Base-by-base conservation (phyloP, 2,888 invertebrate species). In the Drosophila siamana region DNA sequence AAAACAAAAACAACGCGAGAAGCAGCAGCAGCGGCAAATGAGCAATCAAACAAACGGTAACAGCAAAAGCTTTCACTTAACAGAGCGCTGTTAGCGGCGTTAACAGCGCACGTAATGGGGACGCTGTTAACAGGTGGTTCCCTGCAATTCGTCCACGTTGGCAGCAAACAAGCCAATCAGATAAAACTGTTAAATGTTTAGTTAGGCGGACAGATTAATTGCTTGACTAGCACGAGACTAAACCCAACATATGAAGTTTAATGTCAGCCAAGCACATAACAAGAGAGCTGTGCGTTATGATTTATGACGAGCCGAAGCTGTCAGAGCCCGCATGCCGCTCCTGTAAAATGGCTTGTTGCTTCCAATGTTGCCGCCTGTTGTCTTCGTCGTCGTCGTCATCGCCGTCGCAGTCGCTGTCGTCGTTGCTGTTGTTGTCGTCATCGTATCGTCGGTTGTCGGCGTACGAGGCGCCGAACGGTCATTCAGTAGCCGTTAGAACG, bases 401-500 rank as follows among this genome's bases (percentile, higher is more conserved):
- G 43, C 1, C 30, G 46, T 30, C 38, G 41, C 19, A 7, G 15
- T 47, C 55, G 65, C 59, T 56, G 69, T 67, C 67, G 67, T 55
- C 48, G 41, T 50, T 26, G 47, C 51, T 38, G 55, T 61, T 50
- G 63, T 64, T 11, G 47, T 48, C 11, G 44, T 50, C 47, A 30
- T 15, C n/a, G 41, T 24, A 6, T 24, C 7, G 65, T 43, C 55
- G 74, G 71, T 51, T 68, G 66, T 77, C 66, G 65, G 73, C 64
- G 46, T 80, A 61, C 70, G 61, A 66, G 55, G 74, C 61, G 63
- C 67, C 82, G 88, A 77, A 59, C 72, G 76, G 59, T 55, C 66
- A 74, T 84, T 88, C 84, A 86, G 85, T 87, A 78, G 86, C 86
- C 85, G 87, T 88, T 84, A 72, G 89, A 75, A 80, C 85, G 89